Conservation (phyloP, 2,113 vertebrate genomes). For the Micronycteris hirsuta region DNA sequence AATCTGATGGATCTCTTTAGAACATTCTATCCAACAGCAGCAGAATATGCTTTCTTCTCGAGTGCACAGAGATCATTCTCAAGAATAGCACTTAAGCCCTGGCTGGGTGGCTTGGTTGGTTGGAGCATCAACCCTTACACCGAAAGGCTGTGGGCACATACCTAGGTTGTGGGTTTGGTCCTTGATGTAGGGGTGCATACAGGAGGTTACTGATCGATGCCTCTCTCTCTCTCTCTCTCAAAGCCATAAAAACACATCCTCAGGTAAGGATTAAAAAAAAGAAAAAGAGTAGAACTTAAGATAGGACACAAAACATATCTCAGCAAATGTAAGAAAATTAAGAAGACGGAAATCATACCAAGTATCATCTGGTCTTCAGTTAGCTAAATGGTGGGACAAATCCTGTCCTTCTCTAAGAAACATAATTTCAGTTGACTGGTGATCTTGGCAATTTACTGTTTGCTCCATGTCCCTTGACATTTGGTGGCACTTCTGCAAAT, state of each 20-base stretch:
- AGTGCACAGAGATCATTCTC: neutral
- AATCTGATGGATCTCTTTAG: neutral
- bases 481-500: neutral
- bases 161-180: too few relatives aligned
- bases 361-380: neutral
- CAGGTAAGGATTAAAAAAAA: too few relatives aligned
- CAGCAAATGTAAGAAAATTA: neutral
- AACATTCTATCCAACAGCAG: neutral
- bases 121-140: too few relatives aligned
- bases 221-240: too few relatives aligned
- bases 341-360: neutral
- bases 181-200: too few relatives aligned
- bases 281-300: neutral
- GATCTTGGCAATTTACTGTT: neutral
- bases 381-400: neutral
- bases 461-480: neutral
- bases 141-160: too few relatives aligned
- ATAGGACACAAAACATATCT: neutral
- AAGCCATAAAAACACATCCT: too few relatives aligned
- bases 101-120: too few relatives aligned
- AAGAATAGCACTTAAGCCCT: neutral
- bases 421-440: too few relatives aligned
- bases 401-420: neutral
- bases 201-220: too few relatives aligned
- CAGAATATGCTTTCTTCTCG: neutral